Evolutionary conservation across 2,888 invertebrate genomes (phyloP).

Genomic region (Horisme vitalbata): DNA sequence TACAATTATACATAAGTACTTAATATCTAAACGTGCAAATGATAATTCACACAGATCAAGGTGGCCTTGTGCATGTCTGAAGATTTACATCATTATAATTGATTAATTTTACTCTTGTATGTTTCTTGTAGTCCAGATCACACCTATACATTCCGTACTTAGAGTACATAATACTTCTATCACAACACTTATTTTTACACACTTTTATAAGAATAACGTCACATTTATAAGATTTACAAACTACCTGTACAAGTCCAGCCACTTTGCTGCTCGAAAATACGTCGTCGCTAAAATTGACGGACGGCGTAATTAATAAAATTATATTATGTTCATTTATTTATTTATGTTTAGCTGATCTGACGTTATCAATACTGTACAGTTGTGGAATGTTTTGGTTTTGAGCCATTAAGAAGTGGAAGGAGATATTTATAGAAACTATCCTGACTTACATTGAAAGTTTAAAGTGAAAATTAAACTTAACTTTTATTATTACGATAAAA

Average conservation of each 20-base stretch:
- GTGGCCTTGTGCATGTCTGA: too few relatives aligned
- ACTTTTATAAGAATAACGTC: slow-evolving; percentile 2
- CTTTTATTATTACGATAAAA: too few relatives aligned
- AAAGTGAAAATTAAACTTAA: background rate
- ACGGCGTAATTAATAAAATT: too few relatives aligned
- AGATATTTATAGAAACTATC: too few relatives aligned
- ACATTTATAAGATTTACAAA: background rate
- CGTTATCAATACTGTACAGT: background rate
- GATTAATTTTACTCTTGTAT: too few relatives aligned
- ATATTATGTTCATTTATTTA: too few relatives aligned
- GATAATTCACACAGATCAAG: too few relatives aligned
- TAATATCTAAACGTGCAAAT: too few relatives aligned
- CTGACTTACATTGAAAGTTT: too few relatives aligned
- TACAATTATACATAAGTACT: too few relatives aligned
- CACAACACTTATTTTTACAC: slow-evolving; percentile 32
- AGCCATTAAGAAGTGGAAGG: background rate
- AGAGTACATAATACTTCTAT: slow-evolving; percentile 34
- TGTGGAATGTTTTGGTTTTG: slow-evolving; percentile 21
- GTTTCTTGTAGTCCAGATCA: slow-evolving; percentile 1
- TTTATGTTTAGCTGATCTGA: too few relatives aligned
- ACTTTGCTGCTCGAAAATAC: slow-evolving; percentile 1
- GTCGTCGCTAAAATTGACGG: background rate
- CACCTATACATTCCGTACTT: slow-evolving; percentile 24
- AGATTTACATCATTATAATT: too few relatives aligned
- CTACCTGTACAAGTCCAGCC: background rate